Evolutionary conservation across 2,113 vertebrate genomes (phyloP).

Genomic region (Hystrix brachyura): DNA sequence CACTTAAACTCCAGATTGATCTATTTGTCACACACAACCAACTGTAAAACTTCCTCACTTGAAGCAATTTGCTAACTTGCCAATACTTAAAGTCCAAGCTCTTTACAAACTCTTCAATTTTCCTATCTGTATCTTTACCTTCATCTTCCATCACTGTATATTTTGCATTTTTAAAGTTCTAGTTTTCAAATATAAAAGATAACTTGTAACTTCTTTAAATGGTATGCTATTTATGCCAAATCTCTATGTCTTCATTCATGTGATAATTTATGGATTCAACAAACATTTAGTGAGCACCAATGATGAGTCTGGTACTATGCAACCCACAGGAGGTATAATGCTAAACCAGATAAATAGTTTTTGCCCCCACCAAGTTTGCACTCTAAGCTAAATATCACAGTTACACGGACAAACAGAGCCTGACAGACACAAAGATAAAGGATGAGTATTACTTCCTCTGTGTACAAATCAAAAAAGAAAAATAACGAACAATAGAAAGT

Average conservation of each 20-base stretch:
- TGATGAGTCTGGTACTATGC: not conserved
- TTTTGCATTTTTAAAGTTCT: not conserved
- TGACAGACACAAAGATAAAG: no score
- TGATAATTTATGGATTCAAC: not conserved
- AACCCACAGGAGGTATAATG: no score
- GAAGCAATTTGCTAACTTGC: not conserved
- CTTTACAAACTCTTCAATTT: not conserved
- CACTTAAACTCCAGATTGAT: not conserved
- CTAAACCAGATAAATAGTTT: no score
- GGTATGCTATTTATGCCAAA: not conserved
- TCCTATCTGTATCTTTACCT: not conserved
- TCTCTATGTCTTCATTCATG: not conserved
- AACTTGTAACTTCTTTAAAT: not conserved
- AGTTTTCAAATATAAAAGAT: not conserved
- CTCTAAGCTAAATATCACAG: no score
- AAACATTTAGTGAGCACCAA: not conserved
- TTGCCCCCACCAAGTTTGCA: no score
- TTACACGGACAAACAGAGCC: no score
- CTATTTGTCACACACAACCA: not conserved
- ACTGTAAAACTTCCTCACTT: not conserved
- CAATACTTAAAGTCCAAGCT: not conserved
- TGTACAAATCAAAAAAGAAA: no score
- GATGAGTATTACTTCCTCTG: no score
- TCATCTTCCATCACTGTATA: not conserved
- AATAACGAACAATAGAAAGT: no score